phyloP scores from a whole-genome alignment of 2,113 vertebrate species.

The Laticauda colubrina region DNA sequence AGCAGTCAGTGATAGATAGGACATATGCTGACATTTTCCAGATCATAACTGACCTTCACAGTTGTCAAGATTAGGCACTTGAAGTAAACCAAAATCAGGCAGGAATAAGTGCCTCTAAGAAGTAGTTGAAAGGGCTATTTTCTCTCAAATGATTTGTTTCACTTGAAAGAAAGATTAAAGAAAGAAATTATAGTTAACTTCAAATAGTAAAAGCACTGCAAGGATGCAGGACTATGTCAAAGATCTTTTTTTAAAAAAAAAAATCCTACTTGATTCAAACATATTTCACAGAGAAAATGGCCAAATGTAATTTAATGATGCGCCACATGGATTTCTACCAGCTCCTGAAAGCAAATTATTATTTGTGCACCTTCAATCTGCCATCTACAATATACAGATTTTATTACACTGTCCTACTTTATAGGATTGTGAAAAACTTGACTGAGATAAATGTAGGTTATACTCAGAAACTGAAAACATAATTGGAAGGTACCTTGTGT shows the following conservation, averaged over 20 bases:
- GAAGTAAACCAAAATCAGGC: neutral
- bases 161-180: neutral
- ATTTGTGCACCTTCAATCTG: neutral
- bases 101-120: neutral
- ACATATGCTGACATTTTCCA: neutral
- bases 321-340: neutral
- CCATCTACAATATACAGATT: slow-evolving; percentile 48
- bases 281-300: neutral
- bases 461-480: neutral
- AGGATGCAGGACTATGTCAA: neutral
- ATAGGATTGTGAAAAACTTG: neutral
- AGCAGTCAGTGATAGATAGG: neutral
- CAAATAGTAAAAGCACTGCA: neutral
- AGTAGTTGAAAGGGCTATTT: neutral
- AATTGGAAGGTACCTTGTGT: neutral
- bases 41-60: neutral
- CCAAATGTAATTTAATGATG: neutral
- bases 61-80: neutral
- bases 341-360: neutral
- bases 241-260: neutral
- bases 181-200: neutral
- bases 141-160: neutral
- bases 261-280: neutral
- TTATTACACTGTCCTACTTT: slow-evolving; percentile 33
- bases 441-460: neutral